Conservation (phyloP, 2,113 vertebrate genomes). For the Ardeotis arabs region DNA sequence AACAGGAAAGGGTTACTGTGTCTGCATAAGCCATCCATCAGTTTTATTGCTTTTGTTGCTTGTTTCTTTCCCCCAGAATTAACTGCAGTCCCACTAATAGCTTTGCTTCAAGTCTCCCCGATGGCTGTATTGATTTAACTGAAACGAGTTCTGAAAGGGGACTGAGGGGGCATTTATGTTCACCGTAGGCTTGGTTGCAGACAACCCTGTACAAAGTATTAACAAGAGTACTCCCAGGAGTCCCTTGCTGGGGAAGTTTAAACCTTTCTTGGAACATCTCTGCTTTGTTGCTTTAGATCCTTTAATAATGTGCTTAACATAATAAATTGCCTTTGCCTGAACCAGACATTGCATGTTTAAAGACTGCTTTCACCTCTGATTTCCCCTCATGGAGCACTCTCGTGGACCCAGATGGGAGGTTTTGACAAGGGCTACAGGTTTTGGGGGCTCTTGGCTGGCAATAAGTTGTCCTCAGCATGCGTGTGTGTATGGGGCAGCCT, state of each 20-base stretch:
- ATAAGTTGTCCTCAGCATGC: neutral
- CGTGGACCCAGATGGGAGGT: neutral
- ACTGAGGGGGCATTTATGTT: slow-evolving; percentile 25
- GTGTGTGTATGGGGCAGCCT: neutral
- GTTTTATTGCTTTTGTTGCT: slow-evolving; percentile 55
- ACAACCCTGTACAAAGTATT: neutral
- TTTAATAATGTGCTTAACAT: slow-evolving; percentile 46
- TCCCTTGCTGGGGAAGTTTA: slow-evolving; percentile 16
- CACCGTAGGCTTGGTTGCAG: slow-evolving; percentile 1
- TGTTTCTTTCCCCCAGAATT: slow-evolving; percentile 58
- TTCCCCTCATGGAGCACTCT: neutral
- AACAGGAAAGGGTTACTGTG: neutral
- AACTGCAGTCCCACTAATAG: slow-evolving; percentile 50
- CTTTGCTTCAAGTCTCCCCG: slow-evolving; percentile 25
- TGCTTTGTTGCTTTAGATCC: slow-evolving; percentile 39
- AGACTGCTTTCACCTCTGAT: neutral
- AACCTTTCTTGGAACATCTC: slow-evolving; percentile 32
- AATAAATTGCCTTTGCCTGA: slow-evolving; percentile 39
- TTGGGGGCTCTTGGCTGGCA: neutral
- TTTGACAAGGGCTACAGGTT: neutral
- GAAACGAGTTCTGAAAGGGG: neutral
- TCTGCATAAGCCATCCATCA: slow-evolving; percentile 40
- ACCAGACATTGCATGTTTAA: neutral
- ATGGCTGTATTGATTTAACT: slow-evolving; percentile 36
- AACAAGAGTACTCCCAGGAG: slow-evolving; percentile 48